Percentiles rank a stretch among this genome's conserved stretches.
These are phyloP conservation scores for Drosophila pseudotakahashii DNA, from an alignment of 2,888 invertebrate genomes.

Conservation along the genomic window DNA sequence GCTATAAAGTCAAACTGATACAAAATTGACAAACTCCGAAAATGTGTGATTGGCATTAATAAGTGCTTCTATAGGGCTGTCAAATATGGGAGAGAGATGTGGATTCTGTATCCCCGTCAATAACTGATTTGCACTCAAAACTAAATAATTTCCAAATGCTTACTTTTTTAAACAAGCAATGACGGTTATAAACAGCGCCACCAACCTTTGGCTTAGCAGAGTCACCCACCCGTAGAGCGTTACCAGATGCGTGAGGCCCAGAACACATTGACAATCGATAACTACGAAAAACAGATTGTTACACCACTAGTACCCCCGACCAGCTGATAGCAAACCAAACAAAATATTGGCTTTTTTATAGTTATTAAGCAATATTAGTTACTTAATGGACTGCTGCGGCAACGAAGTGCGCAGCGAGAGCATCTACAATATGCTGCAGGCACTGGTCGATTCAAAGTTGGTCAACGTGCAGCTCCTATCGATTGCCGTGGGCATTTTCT, in stretches of 20 bases:
- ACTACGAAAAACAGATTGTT: background rate
- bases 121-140: too few species aligned
- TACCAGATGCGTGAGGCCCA: background rate
- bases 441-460: constrained; percentile 82
- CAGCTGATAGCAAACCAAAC: constrained; percentile 46
- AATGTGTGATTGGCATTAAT: too few species aligned
- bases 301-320: constrained; percentile 1
- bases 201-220: background rate
- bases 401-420: constrained; percentile 79
- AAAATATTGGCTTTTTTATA: constrained; percentile 33
- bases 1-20: too few species aligned
- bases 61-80: too few species aligned
- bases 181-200: background rate
- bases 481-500: constrained; percentile 82
- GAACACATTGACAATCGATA: background rate
- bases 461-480: constrained; percentile 82
- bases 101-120: too few species aligned
- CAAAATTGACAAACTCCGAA: too few species aligned
- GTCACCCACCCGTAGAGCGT: background rate
- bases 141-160: too few species aligned
- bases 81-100: too few species aligned
- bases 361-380: constrained; percentile 28
- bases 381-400: constrained; percentile 81
- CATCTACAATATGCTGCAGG: constrained; percentile 81
- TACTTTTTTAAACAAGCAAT: too few species aligned